phyloP scores from a whole-genome alignment of 53 echinoderm and acorn worm species.

The Crossaster papposus region DNA sequence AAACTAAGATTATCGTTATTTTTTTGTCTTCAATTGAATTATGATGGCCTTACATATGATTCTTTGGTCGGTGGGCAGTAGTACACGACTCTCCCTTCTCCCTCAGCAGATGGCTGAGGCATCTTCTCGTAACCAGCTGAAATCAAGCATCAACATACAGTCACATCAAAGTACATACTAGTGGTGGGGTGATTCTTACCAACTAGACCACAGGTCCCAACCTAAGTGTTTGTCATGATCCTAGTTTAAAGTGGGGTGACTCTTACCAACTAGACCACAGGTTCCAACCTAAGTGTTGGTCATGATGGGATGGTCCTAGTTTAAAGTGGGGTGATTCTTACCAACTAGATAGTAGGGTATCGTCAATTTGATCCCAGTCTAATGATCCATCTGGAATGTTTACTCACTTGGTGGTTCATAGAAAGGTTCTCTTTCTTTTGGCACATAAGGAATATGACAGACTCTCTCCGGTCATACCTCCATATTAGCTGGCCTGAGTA shows the following conservation, averaged over 20 bases:
- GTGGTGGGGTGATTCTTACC: no score
- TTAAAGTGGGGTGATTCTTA: no score
- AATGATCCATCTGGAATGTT: not conserved
- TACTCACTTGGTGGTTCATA: slow-evolving; percentile 91
- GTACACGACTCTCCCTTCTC: slow-evolving; percentile 94
- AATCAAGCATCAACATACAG: not conserved
- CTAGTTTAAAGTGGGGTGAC: no score
- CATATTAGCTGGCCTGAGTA: slow-evolving; percentile 87
- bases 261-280: no score
- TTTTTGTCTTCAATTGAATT: no score
- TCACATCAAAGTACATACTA: not conserved
- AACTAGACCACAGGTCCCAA: no score
- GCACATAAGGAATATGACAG: slow-evolving; percentile 70
- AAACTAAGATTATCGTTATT: no score
- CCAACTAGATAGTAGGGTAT: no score
- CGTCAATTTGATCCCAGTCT: not conserved
- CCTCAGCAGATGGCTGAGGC: slow-evolving; percentile 76
- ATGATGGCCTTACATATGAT: slow-evolving; percentile 64
- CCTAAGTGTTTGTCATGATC: no score
- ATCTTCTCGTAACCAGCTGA: slow-evolving; percentile 95
- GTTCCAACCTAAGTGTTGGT: no score
- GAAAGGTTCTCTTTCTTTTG: slow-evolving; percentile 70
- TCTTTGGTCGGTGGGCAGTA: slow-evolving; percentile 78
- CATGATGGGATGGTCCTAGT: no score
- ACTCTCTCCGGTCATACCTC: slow-evolving; percentile 84